Evolutionary conservation across 2,888 invertebrate genomes (phyloP), one percentile per base, ranked within the genome.

Genomic region (Neelides folsomi): DNA sequence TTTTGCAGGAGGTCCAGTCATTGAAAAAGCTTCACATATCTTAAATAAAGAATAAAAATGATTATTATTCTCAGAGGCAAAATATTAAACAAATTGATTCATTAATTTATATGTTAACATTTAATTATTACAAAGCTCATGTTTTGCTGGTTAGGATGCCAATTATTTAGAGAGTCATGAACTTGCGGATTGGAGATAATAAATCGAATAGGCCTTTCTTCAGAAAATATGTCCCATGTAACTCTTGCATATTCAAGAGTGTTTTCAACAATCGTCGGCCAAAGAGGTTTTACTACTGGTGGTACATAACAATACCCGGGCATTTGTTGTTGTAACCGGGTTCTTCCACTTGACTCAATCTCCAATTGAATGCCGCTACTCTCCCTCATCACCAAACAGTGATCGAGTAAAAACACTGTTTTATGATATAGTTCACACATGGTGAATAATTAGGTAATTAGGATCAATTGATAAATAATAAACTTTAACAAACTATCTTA

Each of bases 211-310:
- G 89, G 71, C 75, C 90, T 88, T 54, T 84, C 86, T 54, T 80
- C 79, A 0, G 94, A 92, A 74, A 90, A 95, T 13, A 98, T 75
- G 72, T 98, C 97, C 86, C 90, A 93, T 1, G 93, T 88, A 63
- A 98, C 88, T 20, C 98, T 79, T 66, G 93, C 90, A 69, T 95
- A 97, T 71, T 98, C 98, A 53, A 95, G 79, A 0, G 90, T 83
- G 1, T 92, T 86, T 75, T 97, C 97, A 0, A 95, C 87, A 61
- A 87, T 86, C 67, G 88, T 92, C 0, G 95, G 95, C 97, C 97
- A 98, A 50, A 97, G 70, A 1, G 89, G 86, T 71, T 97, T 97
- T 56, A 82, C 82, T 55, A 94, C 83, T 1, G 90, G 86, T 6
- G 84, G 81, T 39, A 88, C 35, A 15, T 18, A 18, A 27, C 19